Evolutionary conservation across 2,113 vertebrate species (phyloP).

Genomic region (Bombycilla garrulus): DNA sequence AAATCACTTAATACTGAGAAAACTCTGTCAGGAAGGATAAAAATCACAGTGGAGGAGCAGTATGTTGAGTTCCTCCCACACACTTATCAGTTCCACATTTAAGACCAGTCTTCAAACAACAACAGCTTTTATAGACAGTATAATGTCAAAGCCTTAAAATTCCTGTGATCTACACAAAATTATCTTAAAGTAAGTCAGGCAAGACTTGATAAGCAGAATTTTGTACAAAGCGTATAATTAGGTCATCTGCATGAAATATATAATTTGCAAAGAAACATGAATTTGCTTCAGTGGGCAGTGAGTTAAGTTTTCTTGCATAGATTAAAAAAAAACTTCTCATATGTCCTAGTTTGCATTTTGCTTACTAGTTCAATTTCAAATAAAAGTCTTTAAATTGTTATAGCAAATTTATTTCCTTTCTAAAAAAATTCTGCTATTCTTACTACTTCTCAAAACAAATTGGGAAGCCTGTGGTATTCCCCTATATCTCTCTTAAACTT

Average conservation of each 20-base stretch:
- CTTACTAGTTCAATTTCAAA: background rate
- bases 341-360: background rate
- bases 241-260: background rate
- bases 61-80: conserved; percentile 75
- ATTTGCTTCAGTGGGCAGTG: background rate
- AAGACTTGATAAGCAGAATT: background rate
- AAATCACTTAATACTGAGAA: conserved; percentile 64
- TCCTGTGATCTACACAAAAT: background rate
- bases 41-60: conserved; percentile 70
- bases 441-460: background rate
- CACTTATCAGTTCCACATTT: conserved; percentile 74
- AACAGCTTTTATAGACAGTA: conserved; percentile 11
- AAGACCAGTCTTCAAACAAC: conserved; percentile 55
- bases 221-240: background rate
- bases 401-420: background rate
- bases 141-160: background rate
- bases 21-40: conserved; percentile 68
- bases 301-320: background rate
- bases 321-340: background rate
- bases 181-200: background rate
- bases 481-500: background rate
- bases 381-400: background rate
- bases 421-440: background rate
- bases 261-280: background rate
- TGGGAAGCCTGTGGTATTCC: background rate